Conservation (phyloP, 1,140 invertebrate genomes). For the Nilaparvata lugens region DNA sequence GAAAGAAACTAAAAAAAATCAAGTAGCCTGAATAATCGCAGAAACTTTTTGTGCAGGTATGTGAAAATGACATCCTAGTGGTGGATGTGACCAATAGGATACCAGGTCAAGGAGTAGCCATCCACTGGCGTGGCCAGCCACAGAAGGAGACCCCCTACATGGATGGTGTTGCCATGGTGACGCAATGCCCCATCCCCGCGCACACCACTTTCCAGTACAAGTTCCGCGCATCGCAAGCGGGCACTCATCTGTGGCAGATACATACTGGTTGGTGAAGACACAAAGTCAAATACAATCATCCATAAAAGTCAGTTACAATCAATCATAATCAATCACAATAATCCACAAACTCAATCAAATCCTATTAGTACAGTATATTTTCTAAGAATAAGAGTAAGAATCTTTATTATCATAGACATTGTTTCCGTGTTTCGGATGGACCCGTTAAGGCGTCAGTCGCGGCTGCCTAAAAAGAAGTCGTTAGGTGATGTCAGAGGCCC, state of each 20-base stretch:
- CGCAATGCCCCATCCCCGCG: slow-evolving; percentile 73
- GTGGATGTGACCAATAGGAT: slow-evolving; percentile 74
- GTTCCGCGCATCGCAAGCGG: slow-evolving; percentile 56
- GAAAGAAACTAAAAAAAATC: neutral
- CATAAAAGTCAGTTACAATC: too few species aligned
- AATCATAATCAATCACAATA: too few species aligned
- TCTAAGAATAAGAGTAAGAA: neutral
- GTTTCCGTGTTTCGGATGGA: too few species aligned
- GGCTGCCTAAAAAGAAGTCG: too few species aligned
- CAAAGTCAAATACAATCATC: too few species aligned
- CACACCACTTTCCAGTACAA: slow-evolving; percentile 76
- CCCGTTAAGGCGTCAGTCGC: too few species aligned
- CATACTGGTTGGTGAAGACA: slow-evolving; percentile 42
- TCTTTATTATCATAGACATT: too few species aligned
- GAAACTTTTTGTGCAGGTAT: slow-evolving; percentile 46
- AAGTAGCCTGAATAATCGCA: neutral
- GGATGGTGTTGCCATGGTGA: slow-evolving; percentile 76
- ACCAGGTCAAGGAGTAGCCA: slow-evolving; percentile 54
- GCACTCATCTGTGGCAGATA: slow-evolving; percentile 68
- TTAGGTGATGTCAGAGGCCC: too few species aligned
- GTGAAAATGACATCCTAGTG: slow-evolving; percentile 74
- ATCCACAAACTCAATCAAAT: too few species aligned
- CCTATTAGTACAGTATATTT: neutral
- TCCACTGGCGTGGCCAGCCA: slow-evolving; percentile 78
- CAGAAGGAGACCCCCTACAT: slow-evolving; percentile 70